Evolutionary conservation across 2,888 invertebrate species (phyloP), one percentile per base, ranked within the genome.

Genomic region (Atrina japonica): DNA sequence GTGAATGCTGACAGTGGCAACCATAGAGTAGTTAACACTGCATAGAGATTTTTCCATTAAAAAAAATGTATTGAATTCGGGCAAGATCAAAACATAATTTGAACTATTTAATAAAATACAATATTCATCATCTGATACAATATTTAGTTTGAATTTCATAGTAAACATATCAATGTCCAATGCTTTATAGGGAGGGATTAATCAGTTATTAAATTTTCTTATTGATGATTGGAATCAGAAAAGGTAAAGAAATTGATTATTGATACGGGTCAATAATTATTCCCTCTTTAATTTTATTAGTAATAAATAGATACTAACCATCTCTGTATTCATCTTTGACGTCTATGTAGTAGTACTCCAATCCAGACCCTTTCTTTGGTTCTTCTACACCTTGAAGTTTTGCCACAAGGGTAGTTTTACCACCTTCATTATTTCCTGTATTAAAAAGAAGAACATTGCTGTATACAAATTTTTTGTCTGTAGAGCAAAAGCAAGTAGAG

Each of bases 251-350:
- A 35, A 35, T 7, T 7, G 11, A 7, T 11, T 11, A 5, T 35
- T 11, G 35, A 35, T 35, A 35, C 11, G 35, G 11, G 49, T 49
- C 18, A 23, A n/a, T 18, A 16, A 49, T 49, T 23, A 49, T 11
- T n/a, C 18, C 49, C 18, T 11, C n/a, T 14, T 6, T 7, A 7
- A n/a, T 18, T n/a, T 7, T 21, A 47, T 7, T 21, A 14, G 47
- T n/a, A 47, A 6, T 18, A 14, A 7, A 6, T 35, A n/a, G n/a
- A 3, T n/a, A 78, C 86, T 92, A 91, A 97, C 97, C 98, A 93
- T 99, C 98, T 92, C 98, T 94, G 91, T 98, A 98, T 92, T 99
- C 98, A 92, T 98, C 98, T 90, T 97, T 94, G 78, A 99, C 97
- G 92, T 98, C 97, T 89, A 99, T 96, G 89, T 97, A 98, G 75